These are phyloP conservation scores for Pelmatolapia mariae DNA, from an alignment of 2,113 vertebrate genomes.

Conservation along the genomic window DNA sequence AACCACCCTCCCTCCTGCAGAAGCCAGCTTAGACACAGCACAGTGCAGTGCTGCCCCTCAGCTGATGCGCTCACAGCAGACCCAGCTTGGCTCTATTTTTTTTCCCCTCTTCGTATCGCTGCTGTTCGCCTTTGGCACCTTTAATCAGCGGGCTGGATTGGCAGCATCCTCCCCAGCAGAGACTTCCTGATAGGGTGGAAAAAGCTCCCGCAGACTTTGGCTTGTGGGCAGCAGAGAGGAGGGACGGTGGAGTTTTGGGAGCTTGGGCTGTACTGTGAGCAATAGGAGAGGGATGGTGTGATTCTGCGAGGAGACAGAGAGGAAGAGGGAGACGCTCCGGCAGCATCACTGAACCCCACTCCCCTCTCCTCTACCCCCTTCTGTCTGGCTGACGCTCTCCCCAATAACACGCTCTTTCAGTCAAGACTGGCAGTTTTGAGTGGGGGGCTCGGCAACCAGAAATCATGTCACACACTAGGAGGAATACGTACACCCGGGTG, in stretches of 20 bases:
- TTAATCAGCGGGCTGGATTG: background rate
- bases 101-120: background rate
- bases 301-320: slow-evolving; percentile 21
- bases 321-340: slow-evolving; percentile 16
- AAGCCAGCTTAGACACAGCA: slow-evolving; percentile 78
- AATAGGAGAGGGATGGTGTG: slow-evolving; percentile 39
- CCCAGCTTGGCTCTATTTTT: background rate
- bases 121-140: background rate
- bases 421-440: background rate
- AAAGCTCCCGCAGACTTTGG: background rate
- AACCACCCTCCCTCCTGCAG: slow-evolving; percentile 54
- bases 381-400: slow-evolving; percentile 32
- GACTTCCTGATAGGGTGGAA: background rate
- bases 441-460: background rate
- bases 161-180: background rate
- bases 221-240: background rate
- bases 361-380: slow-evolving; percentile 3
- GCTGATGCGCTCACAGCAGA: slow-evolving; percentile 65
- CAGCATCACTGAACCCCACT: slow-evolving; percentile 31
- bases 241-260: background rate
- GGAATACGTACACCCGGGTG: slow-evolving; percentile 83
- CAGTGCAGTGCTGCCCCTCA: slow-evolving; percentile 84
- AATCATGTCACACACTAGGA: slow-evolving; percentile 87
- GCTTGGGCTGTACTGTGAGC: background rate
- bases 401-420: background rate